Conservation (phyloP, 2,797 vertebrate species). For the Tadarida brasiliensis region DNA sequence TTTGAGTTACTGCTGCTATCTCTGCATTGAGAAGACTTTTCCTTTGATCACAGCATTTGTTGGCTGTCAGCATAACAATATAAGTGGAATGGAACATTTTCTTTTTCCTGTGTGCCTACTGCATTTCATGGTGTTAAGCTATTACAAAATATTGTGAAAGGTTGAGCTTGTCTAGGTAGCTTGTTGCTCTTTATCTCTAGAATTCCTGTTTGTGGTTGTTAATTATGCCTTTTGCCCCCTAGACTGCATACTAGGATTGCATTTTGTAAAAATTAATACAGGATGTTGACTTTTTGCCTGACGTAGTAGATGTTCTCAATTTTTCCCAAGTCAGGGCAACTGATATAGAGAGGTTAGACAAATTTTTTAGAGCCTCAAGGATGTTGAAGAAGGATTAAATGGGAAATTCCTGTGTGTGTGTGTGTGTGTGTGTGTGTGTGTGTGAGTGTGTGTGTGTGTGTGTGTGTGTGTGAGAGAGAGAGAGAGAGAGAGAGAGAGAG, state of each 20-base stretch:
- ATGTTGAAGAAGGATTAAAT: constrained; percentile 46
- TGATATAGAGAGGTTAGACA: constrained; percentile 3
- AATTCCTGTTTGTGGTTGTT: neutral
- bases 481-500: neutral
- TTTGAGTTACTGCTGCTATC: neutral
- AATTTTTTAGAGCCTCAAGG: neutral
- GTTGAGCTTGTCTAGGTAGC: neutral
- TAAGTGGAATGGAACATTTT: neutral
- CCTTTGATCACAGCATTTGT: neutral
- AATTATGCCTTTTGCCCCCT: neutral
- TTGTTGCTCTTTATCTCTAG: neutral
- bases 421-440: neutral
- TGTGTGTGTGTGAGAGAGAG: neutral
- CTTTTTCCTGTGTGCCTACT: neutral
- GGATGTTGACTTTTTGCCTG: constrained; percentile 24
- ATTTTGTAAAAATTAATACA: constrained; percentile 27
- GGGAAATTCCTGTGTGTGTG: neutral
- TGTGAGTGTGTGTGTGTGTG: neutral
- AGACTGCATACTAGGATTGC: neutral
- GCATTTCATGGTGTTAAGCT: neutral
- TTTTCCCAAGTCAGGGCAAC: neutral
- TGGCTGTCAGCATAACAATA: neutral
- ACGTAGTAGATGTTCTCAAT: neutral
- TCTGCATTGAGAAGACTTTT: neutral
- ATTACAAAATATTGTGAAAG: neutral